Percentiles rank a stretch among this genome's conserved stretches.
These are phyloP conservation scores for Macrosiphum euphorbiae DNA, from an alignment of 2,888 invertebrate genomes.

Conservation along the genomic window DNA sequence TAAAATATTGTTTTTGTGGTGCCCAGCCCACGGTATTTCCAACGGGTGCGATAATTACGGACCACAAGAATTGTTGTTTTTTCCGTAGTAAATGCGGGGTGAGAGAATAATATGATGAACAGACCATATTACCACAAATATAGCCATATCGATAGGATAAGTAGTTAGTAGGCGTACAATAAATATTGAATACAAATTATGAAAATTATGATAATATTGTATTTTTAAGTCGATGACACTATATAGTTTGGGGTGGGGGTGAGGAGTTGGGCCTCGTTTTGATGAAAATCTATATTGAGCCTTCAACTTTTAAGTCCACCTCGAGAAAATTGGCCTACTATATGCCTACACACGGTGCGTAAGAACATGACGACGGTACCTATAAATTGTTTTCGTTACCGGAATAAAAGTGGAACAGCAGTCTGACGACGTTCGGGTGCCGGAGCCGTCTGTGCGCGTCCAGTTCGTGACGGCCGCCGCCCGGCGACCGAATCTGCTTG, in stretches of 20 bases:
- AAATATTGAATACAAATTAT: too few relatives aligned
- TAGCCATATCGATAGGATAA: too few relatives aligned
- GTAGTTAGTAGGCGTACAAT: too few relatives aligned
- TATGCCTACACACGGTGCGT: not conserved
- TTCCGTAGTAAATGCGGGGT: not conserved
- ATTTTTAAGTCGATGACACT: too few relatives aligned
- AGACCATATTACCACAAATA: not conserved
- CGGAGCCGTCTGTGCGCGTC: slow-evolving; percentile 27
- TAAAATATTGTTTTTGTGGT: not conserved
- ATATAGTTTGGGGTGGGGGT: too few relatives aligned
- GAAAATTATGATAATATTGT: too few relatives aligned
- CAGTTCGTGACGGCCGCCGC: slow-evolving; percentile 32
- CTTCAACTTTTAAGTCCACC: too few relatives aligned
- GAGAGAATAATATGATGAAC: not conserved
- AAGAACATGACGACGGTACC: not conserved
- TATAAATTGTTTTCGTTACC: not conserved
- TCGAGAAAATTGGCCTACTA: not conserved
- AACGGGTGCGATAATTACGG: not conserved
- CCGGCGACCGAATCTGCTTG: slow-evolving; percentile 17
- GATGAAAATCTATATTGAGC: too few relatives aligned
- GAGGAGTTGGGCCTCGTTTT: too few relatives aligned
- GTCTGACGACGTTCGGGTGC: slow-evolving; percentile 44
- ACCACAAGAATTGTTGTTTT: not conserved
- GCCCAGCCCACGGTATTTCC: not conserved
- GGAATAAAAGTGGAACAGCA: slow-evolving; percentile 56